Conservation (phyloP, 2,797 vertebrate species). For the Parauchenoglanis ngamensis region DNA sequence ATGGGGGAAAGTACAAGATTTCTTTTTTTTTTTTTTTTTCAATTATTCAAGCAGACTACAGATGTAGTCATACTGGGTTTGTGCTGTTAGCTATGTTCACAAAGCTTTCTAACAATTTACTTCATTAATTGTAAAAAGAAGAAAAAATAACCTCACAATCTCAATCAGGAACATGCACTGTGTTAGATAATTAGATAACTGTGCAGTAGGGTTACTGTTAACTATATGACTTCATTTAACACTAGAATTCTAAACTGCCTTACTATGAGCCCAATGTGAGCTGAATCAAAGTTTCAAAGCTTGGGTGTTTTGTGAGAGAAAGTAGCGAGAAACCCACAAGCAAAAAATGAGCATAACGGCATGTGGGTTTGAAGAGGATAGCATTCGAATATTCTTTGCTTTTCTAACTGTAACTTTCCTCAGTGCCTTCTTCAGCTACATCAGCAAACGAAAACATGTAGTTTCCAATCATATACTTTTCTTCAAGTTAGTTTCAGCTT, state of each 20-base stretch:
- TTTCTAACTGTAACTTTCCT: background rate
- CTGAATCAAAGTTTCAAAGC: conserved; percentile 19
- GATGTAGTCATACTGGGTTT: background rate
- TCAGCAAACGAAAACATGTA: background rate
- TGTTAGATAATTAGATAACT: background rate
- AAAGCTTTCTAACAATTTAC: background rate
- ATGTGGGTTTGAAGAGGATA: background rate
- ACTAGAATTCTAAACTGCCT: background rate
- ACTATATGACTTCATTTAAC: background rate
- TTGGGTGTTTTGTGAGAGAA: conserved; percentile 26
- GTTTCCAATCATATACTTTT: background rate
- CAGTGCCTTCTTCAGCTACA: background rate
- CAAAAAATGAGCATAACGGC: conserved; percentile 15
- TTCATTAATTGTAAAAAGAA: background rate
- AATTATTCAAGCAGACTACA: background rate
- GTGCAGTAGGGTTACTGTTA: background rate
- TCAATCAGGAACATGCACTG: background rate
- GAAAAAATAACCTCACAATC: background rate
- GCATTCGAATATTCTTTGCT: conserved; percentile 11
- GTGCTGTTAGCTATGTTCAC: background rate
- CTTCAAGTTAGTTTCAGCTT: background rate
- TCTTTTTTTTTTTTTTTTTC: background rate
- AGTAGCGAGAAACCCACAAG: conserved; percentile 4
- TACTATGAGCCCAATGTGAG: background rate
- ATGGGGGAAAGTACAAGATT: background rate